phyloP scores from a whole-genome alignment of 2,113 vertebrate species.

The Notiomystis cincta region DNA sequence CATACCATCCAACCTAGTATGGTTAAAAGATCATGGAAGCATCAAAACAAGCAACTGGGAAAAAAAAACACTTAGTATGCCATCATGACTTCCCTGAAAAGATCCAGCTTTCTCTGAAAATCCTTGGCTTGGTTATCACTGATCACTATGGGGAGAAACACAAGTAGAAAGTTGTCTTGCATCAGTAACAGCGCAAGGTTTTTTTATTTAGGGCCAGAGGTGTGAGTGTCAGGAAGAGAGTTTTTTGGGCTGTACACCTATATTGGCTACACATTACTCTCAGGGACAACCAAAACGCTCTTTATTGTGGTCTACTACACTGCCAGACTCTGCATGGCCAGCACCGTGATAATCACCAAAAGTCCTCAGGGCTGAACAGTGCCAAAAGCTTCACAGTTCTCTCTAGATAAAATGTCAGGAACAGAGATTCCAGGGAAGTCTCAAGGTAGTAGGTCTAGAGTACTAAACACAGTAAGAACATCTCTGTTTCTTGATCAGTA shows the following conservation, averaged over 20 bases:
- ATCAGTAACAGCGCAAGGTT: fast-evolving
- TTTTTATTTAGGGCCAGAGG: not conserved
- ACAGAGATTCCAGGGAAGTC: not conserved
- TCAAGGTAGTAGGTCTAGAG: not conserved
- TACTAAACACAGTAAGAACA: not conserved
- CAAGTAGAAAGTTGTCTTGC: not conserved
- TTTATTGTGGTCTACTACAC: not conserved
- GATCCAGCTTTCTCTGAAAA: not conserved
- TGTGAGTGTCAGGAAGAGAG: not conserved
- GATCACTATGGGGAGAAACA: not conserved
- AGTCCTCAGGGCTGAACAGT: not conserved
- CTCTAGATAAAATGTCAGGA: not conserved
- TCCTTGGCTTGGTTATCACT: not conserved
- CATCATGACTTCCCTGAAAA: not conserved
- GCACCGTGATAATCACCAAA: not conserved
- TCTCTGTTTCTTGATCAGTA: not conserved
- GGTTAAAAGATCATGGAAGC: not conserved
- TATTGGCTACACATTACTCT: not conserved
- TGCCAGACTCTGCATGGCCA: not conserved
- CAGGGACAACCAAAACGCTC: not conserved
- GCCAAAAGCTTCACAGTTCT: not conserved
- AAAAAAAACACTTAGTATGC: not conserved
- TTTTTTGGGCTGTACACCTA: not conserved
- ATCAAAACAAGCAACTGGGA: not conserved
- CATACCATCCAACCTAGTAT: not conserved